These are phyloP conservation scores for Xylophagus ater DNA, from an alignment of 2,888 invertebrate species.

Conservation along the genomic window DNA sequence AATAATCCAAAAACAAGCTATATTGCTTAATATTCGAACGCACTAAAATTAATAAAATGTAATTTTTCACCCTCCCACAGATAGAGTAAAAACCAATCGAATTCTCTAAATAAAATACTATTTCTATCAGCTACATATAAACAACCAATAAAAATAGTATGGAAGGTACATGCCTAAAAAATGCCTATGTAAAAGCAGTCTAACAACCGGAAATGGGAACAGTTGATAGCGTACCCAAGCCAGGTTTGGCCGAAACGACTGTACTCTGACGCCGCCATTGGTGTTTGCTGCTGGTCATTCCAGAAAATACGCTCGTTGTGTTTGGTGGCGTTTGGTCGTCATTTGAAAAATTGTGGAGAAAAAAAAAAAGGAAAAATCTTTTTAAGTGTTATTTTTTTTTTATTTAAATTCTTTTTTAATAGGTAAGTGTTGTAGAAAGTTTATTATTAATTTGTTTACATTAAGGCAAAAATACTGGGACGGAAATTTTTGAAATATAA, in stretches of 20 bases:
- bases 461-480: background rate
- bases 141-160: too few species aligned
- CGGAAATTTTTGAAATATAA: background rate
- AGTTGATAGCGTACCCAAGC: conserved; percentile 9
- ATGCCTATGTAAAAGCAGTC: too few species aligned
- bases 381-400: background rate
- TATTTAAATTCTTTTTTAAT: background rate
- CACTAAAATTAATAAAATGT: too few species aligned
- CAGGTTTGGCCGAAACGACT: conserved; percentile 4
- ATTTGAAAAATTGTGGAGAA: background rate
- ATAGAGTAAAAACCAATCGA: too few species aligned
- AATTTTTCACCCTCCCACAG: too few species aligned
- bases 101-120: too few species aligned
- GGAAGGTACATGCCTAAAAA: too few species aligned
- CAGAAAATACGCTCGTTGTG: conserved; percentile 6
- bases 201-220: conserved; percentile 10
- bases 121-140: too few species aligned
- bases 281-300: conserved; percentile 10
- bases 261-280: too few species aligned
- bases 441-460: background rate
- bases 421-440: conserved; percentile 2
- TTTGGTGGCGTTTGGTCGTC: conserved; percentile 1
- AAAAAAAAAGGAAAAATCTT: background rate
- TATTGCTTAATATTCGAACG: too few species aligned
- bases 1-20: too few species aligned